A percentile compares a stretch with the other conserved stretches of the same genome.
Conservation (phyloP, 2,888 invertebrate species). For the Lasioglossum morio region DNA sequence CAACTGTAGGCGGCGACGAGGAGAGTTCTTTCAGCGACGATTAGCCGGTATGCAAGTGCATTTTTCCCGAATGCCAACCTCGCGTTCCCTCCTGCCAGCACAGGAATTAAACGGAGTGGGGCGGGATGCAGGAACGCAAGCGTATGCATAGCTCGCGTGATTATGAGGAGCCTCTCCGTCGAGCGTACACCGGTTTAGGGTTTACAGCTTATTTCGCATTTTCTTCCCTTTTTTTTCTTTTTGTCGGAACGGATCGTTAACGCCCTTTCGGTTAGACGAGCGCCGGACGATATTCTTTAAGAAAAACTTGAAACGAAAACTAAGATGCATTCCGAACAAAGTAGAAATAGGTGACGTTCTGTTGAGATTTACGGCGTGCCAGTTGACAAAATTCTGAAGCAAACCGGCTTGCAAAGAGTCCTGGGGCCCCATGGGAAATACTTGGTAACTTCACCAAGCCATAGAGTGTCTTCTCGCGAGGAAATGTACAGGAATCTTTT, state of each 20-base stretch:
- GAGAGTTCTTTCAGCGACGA: slow-evolving; percentile 56
- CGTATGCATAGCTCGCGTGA: background rate
- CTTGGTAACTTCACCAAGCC: background rate
- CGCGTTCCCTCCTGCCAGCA: background rate
- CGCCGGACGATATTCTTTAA: no score
- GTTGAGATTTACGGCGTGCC: background rate
- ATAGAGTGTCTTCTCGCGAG: background rate
- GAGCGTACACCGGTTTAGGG: background rate
- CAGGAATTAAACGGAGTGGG: slow-evolving; percentile 22
- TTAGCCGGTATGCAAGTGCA: slow-evolving; percentile 45
- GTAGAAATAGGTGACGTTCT: background rate
- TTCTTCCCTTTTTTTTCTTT: background rate
- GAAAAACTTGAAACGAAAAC: no score
- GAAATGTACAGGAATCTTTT: background rate
- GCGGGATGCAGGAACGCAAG: background rate
- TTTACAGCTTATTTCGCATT: background rate
- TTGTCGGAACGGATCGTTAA: background rate
- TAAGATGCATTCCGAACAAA: background rate
- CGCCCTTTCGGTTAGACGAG: background rate
- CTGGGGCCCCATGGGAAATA: background rate
- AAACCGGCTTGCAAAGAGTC: background rate
- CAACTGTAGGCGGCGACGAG: slow-evolving; percentile 55
- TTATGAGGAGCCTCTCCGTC: background rate
- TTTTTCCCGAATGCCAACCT: slow-evolving; percentile 53
- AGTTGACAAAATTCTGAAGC: background rate